These are phyloP conservation scores for Rhabdornis inornatus DNA, from an alignment of 2,113 vertebrate genomes.

Conservation along the genomic window DNA sequence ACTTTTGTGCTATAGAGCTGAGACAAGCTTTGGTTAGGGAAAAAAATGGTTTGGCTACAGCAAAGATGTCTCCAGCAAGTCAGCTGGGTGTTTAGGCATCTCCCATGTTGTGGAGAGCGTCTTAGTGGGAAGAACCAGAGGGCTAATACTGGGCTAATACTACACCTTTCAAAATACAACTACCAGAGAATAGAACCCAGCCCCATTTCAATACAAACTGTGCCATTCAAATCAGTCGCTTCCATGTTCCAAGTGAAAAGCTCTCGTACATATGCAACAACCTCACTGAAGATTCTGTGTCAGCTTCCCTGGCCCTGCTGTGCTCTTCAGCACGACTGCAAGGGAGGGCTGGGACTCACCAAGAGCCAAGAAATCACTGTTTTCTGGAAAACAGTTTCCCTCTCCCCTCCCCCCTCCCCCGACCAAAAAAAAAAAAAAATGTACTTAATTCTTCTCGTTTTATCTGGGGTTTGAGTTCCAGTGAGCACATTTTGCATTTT, in stretches of 20 bases:
- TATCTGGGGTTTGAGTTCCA: not conserved
- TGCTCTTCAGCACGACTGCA: not conserved
- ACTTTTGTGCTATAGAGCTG: not conserved
- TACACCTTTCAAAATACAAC: conserved; percentile 14
- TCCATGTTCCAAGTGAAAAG: conserved; percentile 42
- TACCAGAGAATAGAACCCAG: not conserved
- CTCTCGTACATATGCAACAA: conserved; percentile 1
- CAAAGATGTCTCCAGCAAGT: not conserved
- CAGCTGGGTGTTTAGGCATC: not conserved
- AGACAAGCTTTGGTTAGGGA: not conserved
- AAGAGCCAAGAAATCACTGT: not conserved
- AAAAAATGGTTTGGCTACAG: not conserved
- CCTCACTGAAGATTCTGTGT: not conserved
- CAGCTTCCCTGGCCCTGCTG: not conserved
- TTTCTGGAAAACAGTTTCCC: conserved; percentile 1
- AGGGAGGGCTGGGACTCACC: not conserved
- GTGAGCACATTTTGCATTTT: not conserved
- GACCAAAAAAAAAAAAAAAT: not conserved
- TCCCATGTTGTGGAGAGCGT: not conserved
- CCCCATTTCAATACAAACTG: conserved; percentile 23
- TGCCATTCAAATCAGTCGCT: conserved; percentile 69
- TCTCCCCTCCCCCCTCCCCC: not conserved
- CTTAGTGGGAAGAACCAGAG: conserved; percentile 37
- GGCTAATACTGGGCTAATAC: conserved; percentile 41
- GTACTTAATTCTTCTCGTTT: not conserved